Base-by-base conservation (phyloP, 2,888 invertebrate species). In the Drosophila eohydei region DNA sequence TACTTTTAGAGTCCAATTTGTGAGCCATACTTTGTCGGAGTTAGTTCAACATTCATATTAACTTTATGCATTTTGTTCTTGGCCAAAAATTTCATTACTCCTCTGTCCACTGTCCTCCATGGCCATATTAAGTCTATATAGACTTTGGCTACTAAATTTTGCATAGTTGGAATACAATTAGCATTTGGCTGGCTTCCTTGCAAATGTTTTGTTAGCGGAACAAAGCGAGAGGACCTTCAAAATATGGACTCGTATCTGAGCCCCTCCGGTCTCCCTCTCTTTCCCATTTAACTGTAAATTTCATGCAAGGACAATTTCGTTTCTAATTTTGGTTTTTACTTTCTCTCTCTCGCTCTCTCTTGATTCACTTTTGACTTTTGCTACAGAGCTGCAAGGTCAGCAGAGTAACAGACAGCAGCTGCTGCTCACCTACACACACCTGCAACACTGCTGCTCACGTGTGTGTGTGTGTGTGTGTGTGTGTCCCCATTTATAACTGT, bases 401-500 rank as follows among this genome's bases (percentile, higher is more conserved):
- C 55, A 52, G 36, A 36, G 52, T 43, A 44, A 51, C 30, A 58
- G 48, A 59, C 40, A 62, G 51, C 50, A n/a, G 38, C 69, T 52
- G 21, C 74, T 46, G 51, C 60, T 34, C 54, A 55, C 67, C 30
- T 21, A 38, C 43, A 44, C 38, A 30, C 8, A 30, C 36, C 43
- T 30, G 30, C 41, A 7, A 4, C 1, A 30, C 28, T 38, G 9
- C 34, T 40, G 21, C 28, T 21, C 21, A n/a, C 2, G 21, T 44
- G 38, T 58, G 38, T 61, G n/a, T n/a, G 48, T 60, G 36, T 46
- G n/a, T n/a, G 21, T 44, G 38, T 58, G 21, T 44, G 38, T 58
- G 48, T 60, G 36, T 46, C 36, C 58, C 66, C 76, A 76, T 76
- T 75, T 71, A 71, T 78, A 76, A 75, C 66, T 55, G 71, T 69